phyloP scores from a whole-genome alignment of 2,797 vertebrate species.

The Labroides dimidiatus region DNA sequence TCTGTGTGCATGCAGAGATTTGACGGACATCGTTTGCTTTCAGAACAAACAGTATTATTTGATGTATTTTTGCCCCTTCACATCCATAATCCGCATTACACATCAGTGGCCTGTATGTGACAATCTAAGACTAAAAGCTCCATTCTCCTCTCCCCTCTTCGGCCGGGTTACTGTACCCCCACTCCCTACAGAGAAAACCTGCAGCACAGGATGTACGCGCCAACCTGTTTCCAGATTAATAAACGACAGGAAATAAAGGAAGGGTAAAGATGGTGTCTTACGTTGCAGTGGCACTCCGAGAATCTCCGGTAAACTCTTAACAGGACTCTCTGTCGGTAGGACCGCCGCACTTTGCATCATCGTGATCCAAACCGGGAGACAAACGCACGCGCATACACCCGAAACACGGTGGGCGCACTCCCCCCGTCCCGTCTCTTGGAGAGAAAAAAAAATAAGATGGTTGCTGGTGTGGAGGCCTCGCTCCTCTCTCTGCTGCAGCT shows the following conservation, averaged over 20 bases:
- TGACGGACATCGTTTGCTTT: neutral
- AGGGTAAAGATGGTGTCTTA: constrained; percentile 82
- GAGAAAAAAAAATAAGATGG: constrained; percentile 42
- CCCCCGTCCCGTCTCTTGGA: constrained; percentile 75
- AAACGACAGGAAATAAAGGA: constrained; percentile 55
- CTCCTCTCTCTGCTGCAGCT: constrained; percentile 44
- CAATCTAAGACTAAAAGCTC: constrained; percentile 7
- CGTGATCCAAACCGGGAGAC: constrained; percentile 81
- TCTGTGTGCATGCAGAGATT: constrained; percentile 2
- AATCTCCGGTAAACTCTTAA: constrained; percentile 97
- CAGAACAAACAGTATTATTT: constrained; percentile 15
- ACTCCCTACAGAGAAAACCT: constrained; percentile 47
- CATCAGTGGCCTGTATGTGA: constrained; percentile 52
- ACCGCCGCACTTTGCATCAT: constrained; percentile 98
- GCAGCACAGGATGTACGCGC: constrained; percentile 56
- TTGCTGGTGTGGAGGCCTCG: constrained; percentile 48
- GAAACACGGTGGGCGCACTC: constrained; percentile 75
- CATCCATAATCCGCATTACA: constrained; percentile 35
- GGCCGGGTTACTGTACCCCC: constrained; percentile 34
- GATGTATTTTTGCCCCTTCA: constrained; percentile 1
- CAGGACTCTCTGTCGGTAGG: constrained; percentile 92
- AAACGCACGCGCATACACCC: constrained; percentile 80
- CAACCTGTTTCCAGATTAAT: constrained; percentile 61
- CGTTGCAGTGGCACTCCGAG: constrained; percentile 98
- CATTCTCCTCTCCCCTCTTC: constrained; percentile 29